phyloP scores from a whole-genome alignment of 2,888 invertebrate genomes.

The Tortrix viridana region DNA sequence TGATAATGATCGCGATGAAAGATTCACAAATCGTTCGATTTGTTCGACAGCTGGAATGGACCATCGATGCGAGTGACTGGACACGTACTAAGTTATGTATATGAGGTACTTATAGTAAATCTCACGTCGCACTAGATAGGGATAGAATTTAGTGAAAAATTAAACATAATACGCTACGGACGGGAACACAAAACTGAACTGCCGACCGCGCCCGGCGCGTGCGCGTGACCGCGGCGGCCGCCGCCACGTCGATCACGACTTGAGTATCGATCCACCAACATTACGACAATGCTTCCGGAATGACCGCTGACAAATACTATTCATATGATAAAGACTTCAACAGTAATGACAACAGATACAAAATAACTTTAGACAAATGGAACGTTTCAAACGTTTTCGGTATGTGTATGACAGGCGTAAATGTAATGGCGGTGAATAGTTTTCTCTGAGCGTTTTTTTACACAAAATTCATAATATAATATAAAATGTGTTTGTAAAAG shows the following conservation, averaged over 20 bases:
- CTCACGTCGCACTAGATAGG: slow-evolving; percentile 46
- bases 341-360: slow-evolving; percentile 20
- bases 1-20: slow-evolving; percentile 50
- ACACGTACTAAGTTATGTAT: slow-evolving; percentile 42
- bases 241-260: slow-evolving; percentile 8
- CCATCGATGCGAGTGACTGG: slow-evolving; percentile 43
- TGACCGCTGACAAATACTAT: slow-evolving; percentile 20
- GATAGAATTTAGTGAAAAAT: slow-evolving; percentile 53
- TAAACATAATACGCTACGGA: slow-evolving; percentile 73
- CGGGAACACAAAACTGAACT: slow-evolving; percentile 75
- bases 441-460: slow-evolving; percentile 27
- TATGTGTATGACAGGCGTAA: neutral
- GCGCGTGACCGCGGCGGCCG: neutral
- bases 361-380: slow-evolving; percentile 8
- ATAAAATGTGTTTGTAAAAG: slow-evolving; percentile 28
- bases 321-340: slow-evolving; percentile 26
- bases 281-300: slow-evolving; percentile 8
- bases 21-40: slow-evolving; percentile 61
- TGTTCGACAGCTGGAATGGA: slow-evolving; percentile 73
- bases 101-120: slow-evolving; percentile 48
- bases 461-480: slow-evolving; percentile 26
- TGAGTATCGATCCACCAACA: slow-evolving; percentile 29
- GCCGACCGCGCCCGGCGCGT: slow-evolving; percentile 63
- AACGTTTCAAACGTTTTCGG: neutral
- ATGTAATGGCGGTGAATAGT: slow-evolving; percentile 7